These are phyloP conservation scores for Gasteruption jaculator DNA, from an alignment of 2,888 invertebrate genomes.

Conservation along the genomic window DNA sequence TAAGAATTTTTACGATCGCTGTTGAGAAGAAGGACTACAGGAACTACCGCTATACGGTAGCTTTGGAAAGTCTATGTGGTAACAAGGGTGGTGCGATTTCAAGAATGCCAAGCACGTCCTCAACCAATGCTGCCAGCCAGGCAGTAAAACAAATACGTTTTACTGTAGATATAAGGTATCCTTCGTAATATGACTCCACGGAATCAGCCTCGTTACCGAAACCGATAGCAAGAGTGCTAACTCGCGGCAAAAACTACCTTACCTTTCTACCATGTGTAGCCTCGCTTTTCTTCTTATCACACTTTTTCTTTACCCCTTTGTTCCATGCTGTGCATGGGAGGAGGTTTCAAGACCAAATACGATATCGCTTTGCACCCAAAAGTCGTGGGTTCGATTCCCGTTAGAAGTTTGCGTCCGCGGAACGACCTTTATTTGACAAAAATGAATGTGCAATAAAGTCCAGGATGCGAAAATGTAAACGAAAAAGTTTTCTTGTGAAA, in stretches of 20 bases:
- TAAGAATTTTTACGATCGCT: conserved; percentile 38
- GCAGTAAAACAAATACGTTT: conserved; percentile 52
- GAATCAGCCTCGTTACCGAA: background rate
- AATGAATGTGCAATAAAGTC: no score
- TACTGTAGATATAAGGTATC: conserved; percentile 42
- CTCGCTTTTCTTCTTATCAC: conserved; percentile 2
- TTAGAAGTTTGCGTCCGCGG: no score
- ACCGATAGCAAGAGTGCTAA: no score
- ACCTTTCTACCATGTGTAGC: conserved; percentile 2
- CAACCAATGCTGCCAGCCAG: conserved; percentile 50
- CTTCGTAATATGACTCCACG: conserved; percentile 16
- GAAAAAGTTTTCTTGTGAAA: no score
- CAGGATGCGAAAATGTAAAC: no score
- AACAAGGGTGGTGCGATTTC: conserved; percentile 49
- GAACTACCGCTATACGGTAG: conserved; percentile 22
- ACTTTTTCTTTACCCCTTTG: background rate
- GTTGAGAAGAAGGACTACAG: conserved; percentile 15
- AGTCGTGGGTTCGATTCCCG: no score
- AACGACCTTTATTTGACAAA: no score
- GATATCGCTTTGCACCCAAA: no score
- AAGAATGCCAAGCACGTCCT: conserved; percentile 51
- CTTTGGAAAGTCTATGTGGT: conserved; percentile 31
- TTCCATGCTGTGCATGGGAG: background rate
- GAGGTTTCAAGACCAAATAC: no score
- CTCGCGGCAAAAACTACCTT: no score